Evolutionary conservation across 2,797 vertebrate genomes (phyloP), one percentile per base, ranked within the genome.

Genomic region (Chelon auratus): DNA sequence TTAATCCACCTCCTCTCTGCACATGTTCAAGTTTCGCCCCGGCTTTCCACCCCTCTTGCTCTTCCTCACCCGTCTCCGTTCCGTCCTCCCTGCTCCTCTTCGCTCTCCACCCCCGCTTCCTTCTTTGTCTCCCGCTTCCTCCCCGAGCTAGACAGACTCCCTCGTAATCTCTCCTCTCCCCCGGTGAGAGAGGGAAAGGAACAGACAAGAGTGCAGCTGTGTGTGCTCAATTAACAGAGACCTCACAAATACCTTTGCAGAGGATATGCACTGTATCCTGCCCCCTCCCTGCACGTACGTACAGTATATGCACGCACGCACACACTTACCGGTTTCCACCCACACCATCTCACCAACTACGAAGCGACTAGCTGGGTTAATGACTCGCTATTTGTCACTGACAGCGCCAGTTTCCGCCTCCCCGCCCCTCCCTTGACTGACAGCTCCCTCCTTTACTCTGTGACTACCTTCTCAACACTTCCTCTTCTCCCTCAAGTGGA

Each of bases 311-410:
- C 52, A 45, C 62, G 56, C 54, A 59, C 62, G 43, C 42, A 42
- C 77, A 55, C 60, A 51, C 58, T 68, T 47, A 73, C 20, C 36
- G 9, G 52, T 64, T 79, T 79, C 70, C 79, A 68, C 70, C 70
- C 76, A 75, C 78, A 70, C 64, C 57, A 42, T 72, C 70, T 72
- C 73, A 18, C 64, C 82, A 52, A 84, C 77, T 51, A 66, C 65
- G 83, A 80, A 87, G 89, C 78, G 53, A 84, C 88, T 83, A 82
- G 87, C 88, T 83, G 90, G 90, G 92, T 94, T 94, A 93, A 93
- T 93, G 90, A 92, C 87, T 89, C 82, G 88, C 92, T 90, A 91
- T 95, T 94, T 94, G 92, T 94, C 92, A 92, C 87, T 90, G 91
- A 91, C 92, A 92, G 87, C 55, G 26, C n/a, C 80, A 70, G 76